Conservation (phyloP, 2,797 vertebrate genomes). For the Rhinoraja longicauda region DNA sequence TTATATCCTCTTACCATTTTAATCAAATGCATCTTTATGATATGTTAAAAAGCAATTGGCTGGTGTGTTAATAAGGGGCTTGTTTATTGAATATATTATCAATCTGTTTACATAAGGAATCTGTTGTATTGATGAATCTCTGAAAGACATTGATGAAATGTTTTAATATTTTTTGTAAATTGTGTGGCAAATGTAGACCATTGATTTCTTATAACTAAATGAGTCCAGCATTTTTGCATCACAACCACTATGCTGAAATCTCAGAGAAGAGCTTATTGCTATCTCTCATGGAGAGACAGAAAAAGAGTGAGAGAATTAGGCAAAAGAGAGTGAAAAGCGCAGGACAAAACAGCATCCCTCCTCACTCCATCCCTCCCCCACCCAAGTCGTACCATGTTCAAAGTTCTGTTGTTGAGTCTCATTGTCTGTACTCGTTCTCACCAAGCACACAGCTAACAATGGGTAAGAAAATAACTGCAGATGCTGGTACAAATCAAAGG, state of each 20-base stretch:
- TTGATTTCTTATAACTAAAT: constrained; percentile 5
- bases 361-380: background rate
- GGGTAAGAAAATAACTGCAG: too few species aligned
- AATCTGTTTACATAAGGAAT: background rate
- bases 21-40: constrained; percentile 22
- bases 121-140: background rate
- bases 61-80: constrained; percentile 10
- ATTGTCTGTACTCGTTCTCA: too few species aligned
- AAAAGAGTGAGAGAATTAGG: background rate
- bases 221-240: background rate
- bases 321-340: background rate
- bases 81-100: constrained; percentile 26
- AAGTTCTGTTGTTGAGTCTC: too few species aligned
- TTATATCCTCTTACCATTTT: constrained; percentile 26
- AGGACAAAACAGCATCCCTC: background rate
- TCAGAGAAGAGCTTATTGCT: background rate
- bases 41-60: background rate
- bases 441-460: too few species aligned
- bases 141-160: background rate
- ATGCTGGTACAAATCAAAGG: too few species aligned
- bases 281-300: background rate
- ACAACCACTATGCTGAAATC: background rate
- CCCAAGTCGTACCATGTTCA: too few species aligned
- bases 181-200: background rate
- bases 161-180: constrained; percentile 15